Evolutionary conservation across 2,797 vertebrate species (phyloP), one percentile per base, ranked within the genome.

Genomic region (Etheostoma perlongum): DNA sequence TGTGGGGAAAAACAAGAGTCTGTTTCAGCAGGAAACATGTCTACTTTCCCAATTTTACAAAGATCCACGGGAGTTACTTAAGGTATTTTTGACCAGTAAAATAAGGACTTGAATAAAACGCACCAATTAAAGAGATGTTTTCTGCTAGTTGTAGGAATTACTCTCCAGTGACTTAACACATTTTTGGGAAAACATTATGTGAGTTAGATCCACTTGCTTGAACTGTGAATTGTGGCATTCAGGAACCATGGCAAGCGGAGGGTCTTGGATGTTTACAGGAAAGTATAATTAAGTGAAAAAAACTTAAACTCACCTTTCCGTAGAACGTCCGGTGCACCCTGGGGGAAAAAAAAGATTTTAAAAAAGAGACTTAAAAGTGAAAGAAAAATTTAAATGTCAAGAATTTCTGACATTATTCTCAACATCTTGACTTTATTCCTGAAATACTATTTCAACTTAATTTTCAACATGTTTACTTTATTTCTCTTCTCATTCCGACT

Each of bases 261-360:
- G 21, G 36, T 40, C 67, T 47, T 76, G 2, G 23, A 5, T 16
- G 1, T 36, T 11, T 4, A 53, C 6, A n/a, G 13, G 18, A 65
- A 72, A 27, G 18, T 46, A 40, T 4, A 40, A 48, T 16, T 9
- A 21, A 49, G 8, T 44, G 11, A 53, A 14, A 16, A 36, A 74
- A 51, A 67, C 12, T 0, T 36, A 25, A 76, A 88, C 93, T 89
- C 72, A 95, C 95, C 94, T 80, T 93, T 94, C 74, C 92, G 91
- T 6, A 90, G 72, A 76, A 91, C 75, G n/a, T 86, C 89, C 54
- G 60, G 49, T 18, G 78, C 66, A 55, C 40, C 81, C 94, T 95
- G 67, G 54, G 47, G 68, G 14, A 51, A 25, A 44, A 40, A 40
- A 40, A 40, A 40, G 36, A 40, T 40, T 40, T 40, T 0, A 40